Base-by-base conservation (phyloP, 2,797 vertebrate genomes). In the Cirrhinus molitorella region DNA sequence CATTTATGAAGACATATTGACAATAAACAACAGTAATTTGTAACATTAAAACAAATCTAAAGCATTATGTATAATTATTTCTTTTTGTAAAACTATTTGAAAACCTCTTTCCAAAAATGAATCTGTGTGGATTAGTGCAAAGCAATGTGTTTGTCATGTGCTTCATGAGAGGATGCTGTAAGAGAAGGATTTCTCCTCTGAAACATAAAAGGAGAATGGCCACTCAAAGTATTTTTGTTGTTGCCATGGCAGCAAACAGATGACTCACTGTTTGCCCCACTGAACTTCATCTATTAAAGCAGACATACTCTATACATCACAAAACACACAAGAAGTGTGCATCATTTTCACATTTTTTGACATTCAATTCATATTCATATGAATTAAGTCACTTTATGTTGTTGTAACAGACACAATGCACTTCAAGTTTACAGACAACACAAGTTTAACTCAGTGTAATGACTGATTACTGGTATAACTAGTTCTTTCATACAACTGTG, bases 241-340 rank as follows among this genome's bases (percentile, higher is more conserved):
- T 89, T 89, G 70, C 88, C 83, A 86, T 90, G 84, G 80, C 83
- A 82, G 85, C 86, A 71, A 75, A 73, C 59, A 82, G 87, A 76
- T 89, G 89, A 90, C 70, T 89, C 89, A 90, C 66, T 70, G 80
- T 88, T 80, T 79, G 75, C 53, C 40, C 68, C 13, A 7, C 43
- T 83, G 70, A 85, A 87, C 84, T 72, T 80, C 70, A 59, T 85
- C 70, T 80, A 61, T 81, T 61, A 31, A 43, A 9, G 51, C 71
- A 85, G 76, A 79, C 43, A n/a, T 61, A 43, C 66, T 40, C 37
- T 40, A 23, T 57, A 43, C 34, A 51, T 19, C 12, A 40, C 63
- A 31, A 28, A 28, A 61, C 25, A 28, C 4, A 57, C 25, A 61
- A 61, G 25, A 13, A 61, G 23, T 61, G 57, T 31, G 25, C 59